phyloP scores from a whole-genome alignment of 2,113 vertebrate genomes.

The Zootoca vivipara region DNA sequence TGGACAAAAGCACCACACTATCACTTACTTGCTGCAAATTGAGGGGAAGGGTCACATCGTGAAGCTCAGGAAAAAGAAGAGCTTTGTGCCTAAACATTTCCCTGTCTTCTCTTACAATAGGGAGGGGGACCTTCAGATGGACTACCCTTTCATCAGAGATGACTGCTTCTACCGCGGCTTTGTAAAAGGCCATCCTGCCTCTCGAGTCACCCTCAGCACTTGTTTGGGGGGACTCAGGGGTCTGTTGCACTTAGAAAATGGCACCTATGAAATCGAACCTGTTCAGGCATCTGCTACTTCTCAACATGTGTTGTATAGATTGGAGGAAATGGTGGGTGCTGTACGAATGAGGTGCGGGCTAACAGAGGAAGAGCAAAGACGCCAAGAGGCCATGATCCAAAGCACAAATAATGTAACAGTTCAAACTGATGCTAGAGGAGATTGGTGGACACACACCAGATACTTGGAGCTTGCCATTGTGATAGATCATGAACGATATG shows the following conservation, averaged over 20 bases:
- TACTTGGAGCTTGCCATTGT: constrained; percentile 28
- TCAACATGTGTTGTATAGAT: constrained; percentile 54
- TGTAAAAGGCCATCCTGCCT: constrained; percentile 39
- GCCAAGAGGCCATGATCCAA: constrained; percentile 12
- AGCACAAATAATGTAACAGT: neutral
- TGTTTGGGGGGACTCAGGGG: constrained; percentile 56
- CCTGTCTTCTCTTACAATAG: constrained; percentile 58
- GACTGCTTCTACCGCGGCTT: constrained; percentile 56
- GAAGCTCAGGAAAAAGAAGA: constrained; percentile 50
- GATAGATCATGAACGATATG: constrained; percentile 13
- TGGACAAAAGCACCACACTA: neutral
- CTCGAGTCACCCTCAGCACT: constrained; percentile 45
- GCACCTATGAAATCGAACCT: constrained; percentile 59
- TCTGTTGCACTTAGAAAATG: constrained; percentile 42
- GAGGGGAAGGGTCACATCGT: constrained; percentile 46
- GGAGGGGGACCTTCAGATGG: constrained; percentile 28
- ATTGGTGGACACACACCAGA: neutral
- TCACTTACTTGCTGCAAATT: constrained; percentile 50
- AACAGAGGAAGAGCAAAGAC: constrained; percentile 10
- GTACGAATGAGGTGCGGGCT: neutral
- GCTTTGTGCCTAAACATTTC: constrained; percentile 44
- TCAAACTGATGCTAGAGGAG: neutral
- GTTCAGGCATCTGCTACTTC: constrained; percentile 32
- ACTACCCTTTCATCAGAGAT: constrained; percentile 45
- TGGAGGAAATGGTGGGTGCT: neutral